Evolutionary conservation across 2,888 invertebrate genomes (phyloP), one percentile per base, ranked within the genome.

Genomic region (Nomada goodeniana): DNA sequence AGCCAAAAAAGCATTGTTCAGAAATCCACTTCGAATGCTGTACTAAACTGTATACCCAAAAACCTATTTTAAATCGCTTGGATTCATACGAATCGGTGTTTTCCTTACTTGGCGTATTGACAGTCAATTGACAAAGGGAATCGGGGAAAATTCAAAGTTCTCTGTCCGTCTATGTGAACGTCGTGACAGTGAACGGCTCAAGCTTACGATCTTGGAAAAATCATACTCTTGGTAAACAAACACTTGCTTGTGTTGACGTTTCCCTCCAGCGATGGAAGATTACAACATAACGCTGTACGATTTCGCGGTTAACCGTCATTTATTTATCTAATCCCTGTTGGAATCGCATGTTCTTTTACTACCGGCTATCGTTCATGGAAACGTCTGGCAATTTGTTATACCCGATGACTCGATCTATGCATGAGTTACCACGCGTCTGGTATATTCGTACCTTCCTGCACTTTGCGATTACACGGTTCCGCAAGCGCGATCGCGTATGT

Each of bases 51-150:
- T 13, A 11, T 20, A 7, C 4, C 18, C 20, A 3, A 9, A 26
- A 61, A 71, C 15, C 11, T 26, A 18, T 67, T 20, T 26, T 5
- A 18, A 50, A 23, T 20, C 20, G 18, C 61, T 60, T 50, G 7
- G 23, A 7, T 11, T 26, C 44, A 61, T 26, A 55, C 67, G 44
- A 26, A 26, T 42, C 63, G 84, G 29, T 29, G 85, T 80, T 87
- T 89, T 87, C 90, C 92, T 90, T 91, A 90, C 91, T 91, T 91
- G 90, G 68, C 85, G 81, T 84, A 86, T 89, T 87, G 89, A 89
- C 88, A 88, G 82, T 83, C 80, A 64, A 76, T 82, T 76, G 84
- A 83, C 78, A 85, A 86, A 88, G 85, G 83, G 74, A 88, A 86
- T 87, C 67, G 7, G 59, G 55, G 50, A 59, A 79, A 70, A 86